These are phyloP conservation scores for Zaprionus davidi DNA, from an alignment of 1,140 invertebrate species.

Conservation along the genomic window DNA sequence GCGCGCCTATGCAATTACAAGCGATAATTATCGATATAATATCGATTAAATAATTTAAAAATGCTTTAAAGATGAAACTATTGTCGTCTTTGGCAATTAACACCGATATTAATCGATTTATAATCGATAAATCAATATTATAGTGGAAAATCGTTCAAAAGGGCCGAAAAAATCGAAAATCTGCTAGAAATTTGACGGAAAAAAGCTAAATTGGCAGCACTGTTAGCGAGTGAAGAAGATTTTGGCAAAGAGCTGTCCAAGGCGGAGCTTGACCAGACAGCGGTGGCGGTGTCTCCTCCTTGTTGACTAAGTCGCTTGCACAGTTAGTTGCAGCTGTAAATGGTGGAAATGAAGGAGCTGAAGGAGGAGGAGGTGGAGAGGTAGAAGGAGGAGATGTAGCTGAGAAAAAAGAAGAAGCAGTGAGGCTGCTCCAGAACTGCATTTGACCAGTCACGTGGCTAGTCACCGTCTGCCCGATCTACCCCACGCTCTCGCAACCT, in stretches of 20 bases:
- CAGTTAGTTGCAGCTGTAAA: constrained; percentile 1
- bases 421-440: not conserved
- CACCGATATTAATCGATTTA: no score
- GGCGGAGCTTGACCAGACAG: not conserved
- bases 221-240: not conserved
- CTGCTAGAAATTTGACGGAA: no score
- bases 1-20: no score
- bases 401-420: not conserved
- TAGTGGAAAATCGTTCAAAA: no score
- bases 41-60: no score
- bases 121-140: no score
- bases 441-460: constrained; percentile 35
- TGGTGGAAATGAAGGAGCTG: not conserved
- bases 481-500: not conserved
- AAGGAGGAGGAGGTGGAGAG: not conserved
- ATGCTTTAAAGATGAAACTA: no score
- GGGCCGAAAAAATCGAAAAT: no score
- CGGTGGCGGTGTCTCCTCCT: not conserved
- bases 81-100: no score
- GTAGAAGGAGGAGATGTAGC: no score
- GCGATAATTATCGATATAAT: no score
- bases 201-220: no score
- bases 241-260: not conserved
- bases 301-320: not conserved
- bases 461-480: not conserved